phyloP scores from a whole-genome alignment of 2,113 vertebrate species.

The Pelusios castaneus region DNA sequence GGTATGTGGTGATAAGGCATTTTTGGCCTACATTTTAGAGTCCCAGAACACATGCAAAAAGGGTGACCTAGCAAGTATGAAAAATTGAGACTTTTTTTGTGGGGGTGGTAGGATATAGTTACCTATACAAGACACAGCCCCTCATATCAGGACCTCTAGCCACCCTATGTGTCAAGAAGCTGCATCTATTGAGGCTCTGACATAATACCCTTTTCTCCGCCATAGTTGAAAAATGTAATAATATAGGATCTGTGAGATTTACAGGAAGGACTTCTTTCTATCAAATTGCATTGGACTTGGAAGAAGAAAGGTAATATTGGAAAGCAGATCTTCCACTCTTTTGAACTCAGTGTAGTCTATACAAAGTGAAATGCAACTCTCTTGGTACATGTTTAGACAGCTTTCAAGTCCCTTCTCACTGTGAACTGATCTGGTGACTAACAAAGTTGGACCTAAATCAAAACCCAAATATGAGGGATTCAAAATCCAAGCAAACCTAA shows the following conservation, averaged over 20 bases:
- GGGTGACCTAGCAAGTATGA: not conserved
- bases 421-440: not conserved
- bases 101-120: not conserved
- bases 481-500: not conserved
- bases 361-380: not conserved
- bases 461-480: not conserved
- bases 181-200: not conserved
- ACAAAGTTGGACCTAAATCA: not conserved
- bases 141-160: not conserved
- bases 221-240: not conserved
- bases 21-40: not conserved
- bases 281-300: not conserved
- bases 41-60: accelerated
- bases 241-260: not conserved
- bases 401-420: not conserved
- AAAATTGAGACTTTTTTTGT: not conserved
- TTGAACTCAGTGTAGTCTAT: not conserved
- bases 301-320: not conserved
- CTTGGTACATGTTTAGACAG: not conserved
- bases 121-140: not conserved
- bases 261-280: not conserved
- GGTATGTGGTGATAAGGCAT: constrained; percentile 5
- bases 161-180: not conserved
- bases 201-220: accelerated
- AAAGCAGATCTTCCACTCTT: not conserved